Percentiles rank a stretch among this genome's conserved stretches.
phyloP scores from a whole-genome alignment of 1,140 invertebrate species.

The Metopolophium dirhodum region DNA sequence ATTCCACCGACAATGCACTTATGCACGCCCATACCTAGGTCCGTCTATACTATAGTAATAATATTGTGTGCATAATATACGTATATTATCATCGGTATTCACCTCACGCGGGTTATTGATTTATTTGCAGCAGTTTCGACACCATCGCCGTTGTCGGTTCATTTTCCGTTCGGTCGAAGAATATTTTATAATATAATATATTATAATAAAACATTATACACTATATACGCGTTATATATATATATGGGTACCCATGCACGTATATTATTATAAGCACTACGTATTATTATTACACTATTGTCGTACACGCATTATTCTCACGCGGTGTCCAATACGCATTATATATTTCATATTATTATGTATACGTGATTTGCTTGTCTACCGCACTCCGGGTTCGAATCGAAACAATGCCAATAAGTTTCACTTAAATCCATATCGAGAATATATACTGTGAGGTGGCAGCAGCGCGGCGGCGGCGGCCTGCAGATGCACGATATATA shows the following conservation, averaged over 20 bases:
- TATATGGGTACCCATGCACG: background rate
- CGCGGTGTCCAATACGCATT: background rate
- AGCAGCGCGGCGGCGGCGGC: background rate
- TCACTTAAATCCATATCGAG: constrained; percentile 14
- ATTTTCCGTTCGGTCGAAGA: background rate
- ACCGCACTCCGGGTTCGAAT: background rate
- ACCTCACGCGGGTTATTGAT: background rate
- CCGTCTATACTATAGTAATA: background rate
- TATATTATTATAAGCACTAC: background rate
- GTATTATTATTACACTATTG: background rate
- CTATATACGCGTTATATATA: background rate
- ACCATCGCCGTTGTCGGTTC: background rate
- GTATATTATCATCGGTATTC: background rate
- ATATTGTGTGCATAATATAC: background rate
- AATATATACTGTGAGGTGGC: background rate
- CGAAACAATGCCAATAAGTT: constrained; percentile 10
- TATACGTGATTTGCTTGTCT: background rate
- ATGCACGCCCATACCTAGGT: background rate
- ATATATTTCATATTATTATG: background rate
- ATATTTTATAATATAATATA: background rate
- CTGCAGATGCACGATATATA: background rate
- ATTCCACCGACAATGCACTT: background rate
- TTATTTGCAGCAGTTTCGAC: background rate
- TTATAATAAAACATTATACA: background rate
- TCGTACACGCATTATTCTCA: background rate